Evolutionary conservation across 2,797 vertebrate species (phyloP), one percentile per base, ranked within the genome.

Genomic region (Emydoidea blandingii): DNA sequence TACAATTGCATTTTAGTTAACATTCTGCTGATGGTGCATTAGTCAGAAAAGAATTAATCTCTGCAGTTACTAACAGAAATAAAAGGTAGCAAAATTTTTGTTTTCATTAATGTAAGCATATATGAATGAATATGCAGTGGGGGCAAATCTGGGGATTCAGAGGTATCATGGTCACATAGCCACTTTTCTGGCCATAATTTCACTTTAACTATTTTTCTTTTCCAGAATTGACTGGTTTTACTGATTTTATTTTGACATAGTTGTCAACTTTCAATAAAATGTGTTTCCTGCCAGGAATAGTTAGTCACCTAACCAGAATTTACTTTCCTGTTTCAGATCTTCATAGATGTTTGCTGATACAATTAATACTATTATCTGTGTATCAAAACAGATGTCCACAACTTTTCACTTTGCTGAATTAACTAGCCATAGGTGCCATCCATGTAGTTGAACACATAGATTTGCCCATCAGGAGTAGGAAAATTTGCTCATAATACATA

Each of bases 261-360:
- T 65, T 65, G 16, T 65, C 62, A 65, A 65, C 49, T 34, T 83
- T 41, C 62, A 85, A 85, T 59, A 82, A 88, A 90, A 85, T 85
- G 37, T 86, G 8, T 74, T 90, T 93, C 59, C 85, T 87, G 72
- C 81, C 56, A 92, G 59, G 90, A 96, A 86, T 5, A 84, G n/a
- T 78, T 44, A 54, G n/a, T 50, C 49, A 53, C 37, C 52, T 90
- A 90, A 87, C 5, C 29, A 82, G 15, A 41, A 0, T 0, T 65
- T 74, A 74, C 25, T 44, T n/a, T 34, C 41, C 2, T 83, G 10
- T 29, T 87, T 90, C 57, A 44, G 41, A 80, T 1, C 31, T 2
- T 65, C 25, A 81, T 54, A 10, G 14, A 74, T 44, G 90, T 86
- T 88, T 84, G 85, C 81, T 91, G 16, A 3, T 79, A 83, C 25